phyloP scores from a whole-genome alignment of 64 coral and sea anemone genomes.

The Trachythela sp. region DNA sequence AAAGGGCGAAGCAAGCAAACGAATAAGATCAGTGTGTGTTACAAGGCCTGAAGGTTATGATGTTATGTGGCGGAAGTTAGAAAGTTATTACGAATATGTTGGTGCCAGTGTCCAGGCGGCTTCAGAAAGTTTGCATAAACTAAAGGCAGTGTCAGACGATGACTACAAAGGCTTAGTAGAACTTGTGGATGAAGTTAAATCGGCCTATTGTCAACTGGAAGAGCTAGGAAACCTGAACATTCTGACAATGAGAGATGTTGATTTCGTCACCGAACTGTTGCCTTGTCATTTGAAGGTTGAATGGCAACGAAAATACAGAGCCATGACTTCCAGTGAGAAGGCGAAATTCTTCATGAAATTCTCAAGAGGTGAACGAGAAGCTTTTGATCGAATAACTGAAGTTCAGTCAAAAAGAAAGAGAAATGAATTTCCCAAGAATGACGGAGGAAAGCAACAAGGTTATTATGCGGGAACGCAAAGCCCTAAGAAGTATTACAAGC shows the following conservation, averaged over 20 bases:
- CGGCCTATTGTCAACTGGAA: no score
- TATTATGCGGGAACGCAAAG: not conserved
- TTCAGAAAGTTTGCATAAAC: constrained; percentile 53
- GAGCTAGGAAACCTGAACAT: no score
- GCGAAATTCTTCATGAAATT: constrained; percentile 60
- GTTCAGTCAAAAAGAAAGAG: constrained; percentile 22
- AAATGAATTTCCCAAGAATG: not conserved
- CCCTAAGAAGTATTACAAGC: not conserved
- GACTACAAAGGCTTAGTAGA: no score
- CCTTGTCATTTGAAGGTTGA: constrained; percentile 52
- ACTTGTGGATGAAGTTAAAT: no score
- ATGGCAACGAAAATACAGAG: constrained; percentile 48
- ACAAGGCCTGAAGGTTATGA: no score
- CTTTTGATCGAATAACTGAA: constrained; percentile 58
- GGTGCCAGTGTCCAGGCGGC: constrained; percentile 75
- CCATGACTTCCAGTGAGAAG: no score
- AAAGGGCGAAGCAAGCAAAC: no score
- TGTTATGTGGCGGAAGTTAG: no score
- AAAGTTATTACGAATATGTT: no score
- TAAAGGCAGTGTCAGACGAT: no score
- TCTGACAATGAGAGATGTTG: constrained; percentile 35
- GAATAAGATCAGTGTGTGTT: no score
- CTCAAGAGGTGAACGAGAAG: constrained; percentile 52
- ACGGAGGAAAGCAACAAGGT: not conserved
- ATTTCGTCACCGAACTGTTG: constrained; percentile 53